Base-by-base conservation (phyloP, 1,140 invertebrate genomes). In the Acromyrmex echinatior region DNA sequence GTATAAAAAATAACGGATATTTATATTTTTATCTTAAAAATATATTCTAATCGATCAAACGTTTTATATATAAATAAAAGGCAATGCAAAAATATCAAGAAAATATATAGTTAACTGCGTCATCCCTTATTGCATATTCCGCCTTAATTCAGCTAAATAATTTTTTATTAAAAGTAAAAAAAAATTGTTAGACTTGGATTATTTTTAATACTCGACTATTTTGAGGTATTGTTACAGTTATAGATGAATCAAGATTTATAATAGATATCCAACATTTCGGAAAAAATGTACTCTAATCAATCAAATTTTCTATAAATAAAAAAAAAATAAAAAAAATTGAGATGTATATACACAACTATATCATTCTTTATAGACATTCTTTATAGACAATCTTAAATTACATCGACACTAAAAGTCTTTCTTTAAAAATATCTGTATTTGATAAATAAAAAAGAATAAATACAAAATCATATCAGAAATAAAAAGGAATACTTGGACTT, bases 1-100 rank as follows among this genome's bases (percentile, higher is more conserved):
- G 16, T 39, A 74, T 73, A 21, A 60, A 28, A 60, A 45, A 25
- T 82, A 82, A 74, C n/a, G 2, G n/a, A 58, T 16, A 16, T 21
- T 60, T 60, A 45, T 45, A 45, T 45, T 45, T 45, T 25, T 18
- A 45, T 53, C 45, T 25, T 1, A 18, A 74, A 60, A 49, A n/a
- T 74, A 14, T 49, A 49, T 18, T 49, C 1, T 21, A 21, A 66
- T 68, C 21, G 49, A 80, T 68, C 62, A 2, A 53, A 80, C 3
- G n/a, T 56, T 56, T n/a, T 18, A n/a, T 56, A 45, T 9, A 39
- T 39, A 39, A 39, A 39, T 39, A 39, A 49, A 49, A 49, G 12
- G 49, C 14, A 51, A 51, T 14, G 49, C 3, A 14, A 51, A 51
- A 51, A 16, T 45, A 51, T 51, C 14, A 4, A 51, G 14, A 51